Percentiles rank a stretch among this genome's conserved stretches.
Evolutionary conservation across 2,113 vertebrate species (phyloP).

Genomic region (Delphinus delphis): DNA sequence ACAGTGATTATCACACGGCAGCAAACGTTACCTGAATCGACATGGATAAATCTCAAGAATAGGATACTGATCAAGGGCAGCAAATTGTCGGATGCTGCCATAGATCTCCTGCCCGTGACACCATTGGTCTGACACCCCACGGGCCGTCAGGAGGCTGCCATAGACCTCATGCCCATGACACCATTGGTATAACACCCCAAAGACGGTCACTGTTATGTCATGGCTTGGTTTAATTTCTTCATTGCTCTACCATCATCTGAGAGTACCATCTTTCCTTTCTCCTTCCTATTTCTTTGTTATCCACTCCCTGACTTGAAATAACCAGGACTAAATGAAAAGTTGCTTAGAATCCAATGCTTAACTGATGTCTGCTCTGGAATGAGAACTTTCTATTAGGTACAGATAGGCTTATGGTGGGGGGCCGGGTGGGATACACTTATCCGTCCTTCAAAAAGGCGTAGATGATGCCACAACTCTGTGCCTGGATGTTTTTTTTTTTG

Average conservation of each 20-base stretch:
- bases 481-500: neutral
- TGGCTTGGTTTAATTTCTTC: neutral
- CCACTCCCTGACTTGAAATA: neutral
- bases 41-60: neutral
- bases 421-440: too few relatives aligned
- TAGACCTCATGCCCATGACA: neutral
- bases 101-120: neutral
- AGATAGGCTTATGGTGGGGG: neutral
- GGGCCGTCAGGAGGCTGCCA: rapidly evolving
- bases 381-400: neutral
- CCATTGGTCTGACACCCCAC: neutral
- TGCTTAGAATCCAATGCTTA: neutral
- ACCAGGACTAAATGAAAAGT: neutral
- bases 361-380: neutral
- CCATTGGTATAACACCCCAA: rapidly evolving
- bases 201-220: rapidly evolving
- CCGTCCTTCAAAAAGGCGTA: too few relatives aligned
- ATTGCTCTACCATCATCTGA: neutral
- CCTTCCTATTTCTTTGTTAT: neutral
- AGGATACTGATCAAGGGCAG: too few relatives aligned
- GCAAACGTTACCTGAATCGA: rapidly evolving
- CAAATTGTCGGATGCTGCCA: rapidly evolving
- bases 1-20: rapidly evolving
- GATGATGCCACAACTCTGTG: neutral
- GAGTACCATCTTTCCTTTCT: neutral